These are phyloP conservation scores for Pseudobourletiella spinata DNA, from an alignment of 1,140 invertebrate species.

Conservation along the genomic window DNA sequence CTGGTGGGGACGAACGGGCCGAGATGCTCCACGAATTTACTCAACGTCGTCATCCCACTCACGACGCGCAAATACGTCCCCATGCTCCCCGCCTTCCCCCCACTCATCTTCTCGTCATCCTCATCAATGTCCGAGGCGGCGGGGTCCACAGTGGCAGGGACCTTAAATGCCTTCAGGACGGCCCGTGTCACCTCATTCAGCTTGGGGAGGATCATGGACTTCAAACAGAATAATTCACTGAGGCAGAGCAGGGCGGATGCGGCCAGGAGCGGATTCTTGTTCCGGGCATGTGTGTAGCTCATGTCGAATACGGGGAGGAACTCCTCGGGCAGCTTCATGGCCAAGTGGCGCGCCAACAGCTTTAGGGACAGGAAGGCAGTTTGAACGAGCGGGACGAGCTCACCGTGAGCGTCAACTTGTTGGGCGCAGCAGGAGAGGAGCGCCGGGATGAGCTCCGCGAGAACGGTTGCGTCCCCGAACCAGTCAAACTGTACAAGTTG, in stretches of 20 bases:
- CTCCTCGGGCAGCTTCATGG: constrained; percentile 50
- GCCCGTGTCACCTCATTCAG: constrained; percentile 18
- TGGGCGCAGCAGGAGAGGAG: constrained; percentile 41
- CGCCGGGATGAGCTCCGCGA: constrained; percentile 55
- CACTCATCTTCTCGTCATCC: not conserved
- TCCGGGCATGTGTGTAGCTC: constrained; percentile 3
- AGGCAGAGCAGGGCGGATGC: constrained; percentile 28
- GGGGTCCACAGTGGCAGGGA: too few species aligned
- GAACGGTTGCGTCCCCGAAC: constrained; percentile 26
- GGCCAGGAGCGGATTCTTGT: constrained; percentile 23
- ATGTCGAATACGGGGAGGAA: constrained; percentile 42
- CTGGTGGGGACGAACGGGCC: constrained; percentile 25
- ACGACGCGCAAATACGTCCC: constrained; percentile 20
- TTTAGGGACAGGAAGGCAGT: constrained; percentile 71
- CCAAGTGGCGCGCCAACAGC: constrained; percentile 61
- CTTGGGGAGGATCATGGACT: constrained; percentile 32
- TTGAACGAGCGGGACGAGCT: constrained; percentile 61
- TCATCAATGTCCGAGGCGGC: not conserved
- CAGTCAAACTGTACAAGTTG: constrained; percentile 32
- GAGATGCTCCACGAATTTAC: constrained; percentile 29
- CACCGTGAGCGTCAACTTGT: constrained; percentile 39
- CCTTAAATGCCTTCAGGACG: constrained; percentile 28
- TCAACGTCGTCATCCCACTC: constrained; percentile 28
- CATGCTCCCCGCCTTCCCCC: not conserved
- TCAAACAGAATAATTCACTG: constrained; percentile 32